Conservation (phyloP, 2,113 vertebrate species). For the Oophaga pumilio region DNA sequence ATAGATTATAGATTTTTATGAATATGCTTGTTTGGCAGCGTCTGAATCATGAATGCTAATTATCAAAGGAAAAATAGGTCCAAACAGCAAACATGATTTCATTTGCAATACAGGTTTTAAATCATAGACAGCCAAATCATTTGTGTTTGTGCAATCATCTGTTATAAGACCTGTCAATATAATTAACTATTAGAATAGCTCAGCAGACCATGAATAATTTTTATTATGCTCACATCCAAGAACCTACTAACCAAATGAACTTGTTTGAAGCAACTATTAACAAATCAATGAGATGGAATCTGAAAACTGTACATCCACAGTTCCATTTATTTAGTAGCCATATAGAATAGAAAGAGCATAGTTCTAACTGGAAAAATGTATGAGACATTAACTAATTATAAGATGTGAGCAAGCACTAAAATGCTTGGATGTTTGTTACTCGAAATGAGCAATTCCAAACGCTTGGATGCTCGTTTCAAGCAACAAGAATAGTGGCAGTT, state of each 20-base stretch:
- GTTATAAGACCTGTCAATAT: constrained; percentile 40
- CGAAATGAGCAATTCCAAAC: no score
- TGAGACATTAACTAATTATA: no score
- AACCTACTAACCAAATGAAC: constrained; percentile 26
- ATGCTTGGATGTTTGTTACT: no score
- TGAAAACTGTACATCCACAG: neutral
- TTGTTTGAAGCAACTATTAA: constrained; percentile 30
- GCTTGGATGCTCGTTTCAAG: no score
- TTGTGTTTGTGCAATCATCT: constrained; percentile 13
- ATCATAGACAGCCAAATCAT: constrained; percentile 15
- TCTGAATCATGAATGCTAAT: neutral
- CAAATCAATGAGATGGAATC: neutral
- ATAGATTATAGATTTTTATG: neutral
- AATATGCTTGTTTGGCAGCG: neutral
- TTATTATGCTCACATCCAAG: constrained; percentile 9
- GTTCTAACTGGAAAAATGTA: neutral
- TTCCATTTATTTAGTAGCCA: neutral
- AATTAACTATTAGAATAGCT: constrained; percentile 35
- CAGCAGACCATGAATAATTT: constrained; percentile 16
- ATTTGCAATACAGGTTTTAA: constrained; percentile 5
- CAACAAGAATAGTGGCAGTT: no score
- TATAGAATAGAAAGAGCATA: neutral
- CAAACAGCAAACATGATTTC: neutral
- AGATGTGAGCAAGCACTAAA: no score
- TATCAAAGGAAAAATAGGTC: neutral